These are phyloP conservation scores for Carollia perspicillata DNA, from an alignment of 2,113 vertebrate species.

Conservation along the genomic window DNA sequence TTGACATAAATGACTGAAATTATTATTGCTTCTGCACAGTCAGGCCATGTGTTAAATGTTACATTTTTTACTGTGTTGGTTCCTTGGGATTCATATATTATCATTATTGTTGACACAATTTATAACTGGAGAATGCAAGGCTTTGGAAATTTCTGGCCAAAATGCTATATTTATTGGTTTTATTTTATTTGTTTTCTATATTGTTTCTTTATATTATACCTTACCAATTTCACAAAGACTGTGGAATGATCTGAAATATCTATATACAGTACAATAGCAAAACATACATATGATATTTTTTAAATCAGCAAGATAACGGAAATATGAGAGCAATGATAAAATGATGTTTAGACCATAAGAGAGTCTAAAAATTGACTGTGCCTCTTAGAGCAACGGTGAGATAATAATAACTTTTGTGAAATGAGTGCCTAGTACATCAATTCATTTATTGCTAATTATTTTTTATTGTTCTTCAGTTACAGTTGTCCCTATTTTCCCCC, in stretches of 20 bases:
- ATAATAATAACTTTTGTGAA: neutral
- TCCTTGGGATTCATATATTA: constrained; percentile 61
- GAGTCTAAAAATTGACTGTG: neutral
- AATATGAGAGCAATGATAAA: neutral
- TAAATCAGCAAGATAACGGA: neutral
- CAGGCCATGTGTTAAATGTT: constrained; percentile 42
- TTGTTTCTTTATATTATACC: neutral
- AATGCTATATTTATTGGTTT: constrained; percentile 10
- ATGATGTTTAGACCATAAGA: neutral
- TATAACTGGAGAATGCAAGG: neutral
- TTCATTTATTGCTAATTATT: constrained; percentile 8
- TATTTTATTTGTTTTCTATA: neutral
- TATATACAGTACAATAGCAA: neutral
- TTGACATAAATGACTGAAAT: constrained; percentile 63
- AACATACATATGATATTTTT: neutral
- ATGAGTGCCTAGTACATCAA: neutral
- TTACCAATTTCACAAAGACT: neutral
- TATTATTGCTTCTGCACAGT: constrained; percentile 38
- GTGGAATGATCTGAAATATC: neutral
- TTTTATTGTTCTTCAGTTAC: neutral
- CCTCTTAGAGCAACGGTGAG: neutral
- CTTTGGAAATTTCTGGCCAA: neutral
- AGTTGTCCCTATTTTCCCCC: too few relatives aligned
- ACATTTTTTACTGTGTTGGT: constrained; percentile 47
- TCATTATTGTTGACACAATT: constrained; percentile 42